phyloP scores from a whole-genome alignment of 2,888 invertebrate species.

The Napeogenes inachia region DNA sequence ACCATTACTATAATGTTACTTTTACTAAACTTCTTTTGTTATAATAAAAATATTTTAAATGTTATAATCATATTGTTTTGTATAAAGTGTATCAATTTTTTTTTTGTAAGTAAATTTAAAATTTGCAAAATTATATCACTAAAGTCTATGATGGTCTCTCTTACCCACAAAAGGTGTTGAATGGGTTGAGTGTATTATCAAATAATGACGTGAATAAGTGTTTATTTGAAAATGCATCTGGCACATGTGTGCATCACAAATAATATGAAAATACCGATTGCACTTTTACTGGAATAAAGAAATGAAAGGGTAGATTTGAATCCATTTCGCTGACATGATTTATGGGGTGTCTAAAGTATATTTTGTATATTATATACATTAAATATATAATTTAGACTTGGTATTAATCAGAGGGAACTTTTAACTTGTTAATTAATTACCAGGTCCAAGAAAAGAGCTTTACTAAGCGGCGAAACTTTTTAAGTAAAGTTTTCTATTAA shows the following conservation, averaged over 20 bases:
- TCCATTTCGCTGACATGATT: constrained; percentile 1
- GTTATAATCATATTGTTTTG: too few species aligned
- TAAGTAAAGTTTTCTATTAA: too few species aligned
- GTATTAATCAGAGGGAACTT: too few species aligned
- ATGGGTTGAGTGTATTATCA: constrained; percentile 52
- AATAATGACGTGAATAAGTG: constrained; percentile 41
- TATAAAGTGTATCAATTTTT: too few species aligned
- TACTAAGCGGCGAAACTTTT: too few species aligned
- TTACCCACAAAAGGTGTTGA: constrained; percentile 57
- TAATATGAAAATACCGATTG: constrained; percentile 15
- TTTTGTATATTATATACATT: too few species aligned
- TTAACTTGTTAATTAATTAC: too few species aligned
- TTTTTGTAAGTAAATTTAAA: too few species aligned
- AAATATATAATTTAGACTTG: too few species aligned
- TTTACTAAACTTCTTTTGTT: not conserved
- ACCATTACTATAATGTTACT: not conserved
- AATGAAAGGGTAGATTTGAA: constrained; percentile 17
- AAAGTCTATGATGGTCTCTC: constrained; percentile 7
- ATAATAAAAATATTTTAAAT: not conserved
- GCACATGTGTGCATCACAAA: constrained; percentile 36
- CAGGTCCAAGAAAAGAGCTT: too few species aligned
- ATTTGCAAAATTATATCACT: too few species aligned
- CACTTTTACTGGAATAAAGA: constrained; percentile 15
- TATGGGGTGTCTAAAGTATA: too few species aligned
- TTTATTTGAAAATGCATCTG: constrained; percentile 65